Evolutionary conservation across 2,113 vertebrate genomes (phyloP).

Genomic region (Triplophysa dalaica): DNA sequence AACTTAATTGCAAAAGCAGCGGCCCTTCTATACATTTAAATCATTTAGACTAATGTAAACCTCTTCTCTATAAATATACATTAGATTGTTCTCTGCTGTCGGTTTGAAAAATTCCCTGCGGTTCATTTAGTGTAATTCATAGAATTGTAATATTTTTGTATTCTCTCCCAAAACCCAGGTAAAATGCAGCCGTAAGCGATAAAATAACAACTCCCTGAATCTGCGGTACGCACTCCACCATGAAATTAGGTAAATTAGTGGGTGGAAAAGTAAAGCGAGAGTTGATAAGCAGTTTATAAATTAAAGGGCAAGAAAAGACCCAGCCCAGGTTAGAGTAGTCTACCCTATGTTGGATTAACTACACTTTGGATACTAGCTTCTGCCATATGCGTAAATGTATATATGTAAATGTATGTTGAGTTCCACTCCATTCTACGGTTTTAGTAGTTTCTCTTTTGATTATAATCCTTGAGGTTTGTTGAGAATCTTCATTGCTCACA

Average conservation of each 20-base stretch:
- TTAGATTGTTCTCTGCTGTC: neutral
- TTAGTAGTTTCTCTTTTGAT: neutral
- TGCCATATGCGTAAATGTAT: too few relatives aligned
- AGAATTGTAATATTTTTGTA: constrained; percentile 16
- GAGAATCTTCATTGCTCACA: too few relatives aligned
- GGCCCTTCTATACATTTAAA: constrained; percentile 12
- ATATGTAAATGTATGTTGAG: too few relatives aligned
- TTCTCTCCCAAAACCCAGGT: constrained; percentile 20
- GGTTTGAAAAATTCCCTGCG: constrained; percentile 28
- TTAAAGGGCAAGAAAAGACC: constrained; percentile 44
- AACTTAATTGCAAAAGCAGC: constrained; percentile 56
- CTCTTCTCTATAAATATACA: constrained; percentile 9
- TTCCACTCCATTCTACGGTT: neutral
- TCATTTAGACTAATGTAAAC: constrained; percentile 30
- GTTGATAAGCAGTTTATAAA: constrained; percentile 61
- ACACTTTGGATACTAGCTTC: too few relatives aligned
- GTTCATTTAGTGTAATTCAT: constrained; percentile 6
- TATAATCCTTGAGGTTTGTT: too few relatives aligned
- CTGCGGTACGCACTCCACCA: constrained; percentile 57
- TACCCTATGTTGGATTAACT: neutral
- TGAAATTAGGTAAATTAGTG: constrained; percentile 67
- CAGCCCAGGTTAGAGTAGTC: constrained; percentile 16
- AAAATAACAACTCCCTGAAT: constrained; percentile 51
- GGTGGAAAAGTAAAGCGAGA: constrained; percentile 67
- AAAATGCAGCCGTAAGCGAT: constrained; percentile 34